Conservation (phyloP, 1,140 invertebrate genomes). For the Musca domestica region DNA sequence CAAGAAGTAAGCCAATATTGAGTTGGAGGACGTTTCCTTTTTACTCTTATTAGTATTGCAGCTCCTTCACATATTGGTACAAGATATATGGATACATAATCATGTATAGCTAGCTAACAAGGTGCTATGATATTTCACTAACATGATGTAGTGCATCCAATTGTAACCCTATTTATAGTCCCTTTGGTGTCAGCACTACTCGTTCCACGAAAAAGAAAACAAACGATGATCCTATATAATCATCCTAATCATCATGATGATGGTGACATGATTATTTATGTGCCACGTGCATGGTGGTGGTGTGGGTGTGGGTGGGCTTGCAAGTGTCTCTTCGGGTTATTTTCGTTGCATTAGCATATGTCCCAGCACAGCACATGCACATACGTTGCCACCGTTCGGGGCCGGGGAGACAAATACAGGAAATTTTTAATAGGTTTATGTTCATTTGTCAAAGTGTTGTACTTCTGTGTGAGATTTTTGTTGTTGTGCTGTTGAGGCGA, state of each 20-base stretch:
- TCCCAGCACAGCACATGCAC: neutral
- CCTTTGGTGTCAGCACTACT: too few species aligned
- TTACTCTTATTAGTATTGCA: neutral
- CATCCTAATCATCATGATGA: neutral
- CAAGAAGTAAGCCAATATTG: too few species aligned
- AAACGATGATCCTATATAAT: neutral
- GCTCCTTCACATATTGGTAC: too few species aligned
- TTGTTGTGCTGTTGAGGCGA: neutral
- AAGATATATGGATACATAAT: too few species aligned
- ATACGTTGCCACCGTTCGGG: too few species aligned
- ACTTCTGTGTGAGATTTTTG: neutral
- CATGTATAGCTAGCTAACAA: too few species aligned
- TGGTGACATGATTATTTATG: slow-evolving; percentile 20
- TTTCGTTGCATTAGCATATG: slow-evolving; percentile 1
- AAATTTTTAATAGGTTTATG: slow-evolving; percentile 18
- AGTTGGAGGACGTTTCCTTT: neutral
- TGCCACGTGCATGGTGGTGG: neutral
- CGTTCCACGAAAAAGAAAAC: too few species aligned
- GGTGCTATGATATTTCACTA: too few species aligned
- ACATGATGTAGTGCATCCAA: too few species aligned
- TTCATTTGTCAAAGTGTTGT: neutral
- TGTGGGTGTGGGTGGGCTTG: neutral
- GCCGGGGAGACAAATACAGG: neutral
- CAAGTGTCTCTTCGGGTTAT: neutral
- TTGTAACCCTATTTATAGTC: too few species aligned